A percentile compares a stretch with the other conserved stretches of the same genome.
Conservation (phyloP, 2,113 vertebrate species). For the Nycticebus coucang region DNA sequence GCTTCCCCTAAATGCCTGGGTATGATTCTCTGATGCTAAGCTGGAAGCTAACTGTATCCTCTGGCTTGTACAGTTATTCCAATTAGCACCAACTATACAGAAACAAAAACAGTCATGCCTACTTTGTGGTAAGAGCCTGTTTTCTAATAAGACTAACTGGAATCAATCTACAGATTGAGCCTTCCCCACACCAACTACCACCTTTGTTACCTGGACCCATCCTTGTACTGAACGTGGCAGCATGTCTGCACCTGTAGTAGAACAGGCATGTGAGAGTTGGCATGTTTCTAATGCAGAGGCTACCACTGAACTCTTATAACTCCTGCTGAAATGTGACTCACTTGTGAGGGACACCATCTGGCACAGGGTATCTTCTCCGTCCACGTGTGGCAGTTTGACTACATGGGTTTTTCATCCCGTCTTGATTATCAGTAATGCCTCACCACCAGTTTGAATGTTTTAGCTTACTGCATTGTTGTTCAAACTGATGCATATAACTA, state of each 20-base stretch:
- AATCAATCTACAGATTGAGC: neutral
- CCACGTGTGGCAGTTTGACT: neutral
- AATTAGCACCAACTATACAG: neutral
- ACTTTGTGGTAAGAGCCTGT: neutral
- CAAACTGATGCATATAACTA: neutral
- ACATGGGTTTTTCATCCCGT: neutral
- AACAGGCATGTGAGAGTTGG: neutral
- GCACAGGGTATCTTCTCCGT: rapidly evolving
- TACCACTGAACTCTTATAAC: neutral
- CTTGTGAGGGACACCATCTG: neutral
- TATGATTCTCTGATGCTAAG: neutral
- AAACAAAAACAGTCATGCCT: neutral
- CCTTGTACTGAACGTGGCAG: too few relatives aligned
- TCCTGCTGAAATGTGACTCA: neutral
- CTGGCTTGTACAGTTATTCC: neutral
- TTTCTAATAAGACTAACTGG: neutral
- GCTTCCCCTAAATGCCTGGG: neutral
- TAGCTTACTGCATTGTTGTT: neutral
- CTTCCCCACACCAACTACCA: neutral
- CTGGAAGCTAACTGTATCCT: neutral
- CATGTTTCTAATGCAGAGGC: neutral
- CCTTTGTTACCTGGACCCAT: neutral
- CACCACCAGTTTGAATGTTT: neutral
- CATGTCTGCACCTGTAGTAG: neutral
- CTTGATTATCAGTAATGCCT: neutral